These are phyloP conservation scores for Frankliniella fusca DNA, from an alignment of 2,888 invertebrate species.

Conservation along the genomic window DNA sequence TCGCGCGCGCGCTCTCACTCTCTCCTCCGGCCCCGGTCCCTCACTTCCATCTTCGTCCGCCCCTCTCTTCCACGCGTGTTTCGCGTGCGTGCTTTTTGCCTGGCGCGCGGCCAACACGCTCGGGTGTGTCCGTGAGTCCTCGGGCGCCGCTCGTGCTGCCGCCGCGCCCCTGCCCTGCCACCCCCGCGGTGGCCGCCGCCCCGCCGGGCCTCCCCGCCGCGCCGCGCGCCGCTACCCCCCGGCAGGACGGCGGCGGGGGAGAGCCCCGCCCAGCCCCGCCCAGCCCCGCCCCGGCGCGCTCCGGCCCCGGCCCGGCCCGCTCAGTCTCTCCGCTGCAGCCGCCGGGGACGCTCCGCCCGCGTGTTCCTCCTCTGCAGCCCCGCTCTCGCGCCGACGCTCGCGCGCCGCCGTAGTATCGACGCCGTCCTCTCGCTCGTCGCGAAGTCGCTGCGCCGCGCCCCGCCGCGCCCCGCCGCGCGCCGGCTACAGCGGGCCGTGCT, in stretches of 20 bases:
- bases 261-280: background rate
- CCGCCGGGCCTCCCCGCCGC: background rate
- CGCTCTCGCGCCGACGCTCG: background rate
- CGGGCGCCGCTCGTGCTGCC: background rate
- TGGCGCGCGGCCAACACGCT: constrained; percentile 17
- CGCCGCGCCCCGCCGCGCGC: background rate
- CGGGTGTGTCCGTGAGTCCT: constrained; percentile 15
- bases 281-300: background rate
- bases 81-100: background rate
- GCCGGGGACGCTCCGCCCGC: constrained; percentile 11
- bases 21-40: no score
- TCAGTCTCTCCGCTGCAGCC: background rate
- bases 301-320: background rate
- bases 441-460: no score
- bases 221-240: background rate
- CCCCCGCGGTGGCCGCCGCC: background rate
- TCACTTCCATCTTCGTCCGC: no score
- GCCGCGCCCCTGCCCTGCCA: constrained; percentile 2
- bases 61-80: no score
- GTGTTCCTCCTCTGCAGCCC: background rate
- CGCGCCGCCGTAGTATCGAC: background rate
- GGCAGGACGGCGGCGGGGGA: no score
- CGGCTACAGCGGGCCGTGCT: background rate
- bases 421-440: background rate
- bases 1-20: no score